These are phyloP conservation scores for Semicossyphus pulcher DNA, from an alignment of 2,113 vertebrate genomes.

Conservation along the genomic window DNA sequence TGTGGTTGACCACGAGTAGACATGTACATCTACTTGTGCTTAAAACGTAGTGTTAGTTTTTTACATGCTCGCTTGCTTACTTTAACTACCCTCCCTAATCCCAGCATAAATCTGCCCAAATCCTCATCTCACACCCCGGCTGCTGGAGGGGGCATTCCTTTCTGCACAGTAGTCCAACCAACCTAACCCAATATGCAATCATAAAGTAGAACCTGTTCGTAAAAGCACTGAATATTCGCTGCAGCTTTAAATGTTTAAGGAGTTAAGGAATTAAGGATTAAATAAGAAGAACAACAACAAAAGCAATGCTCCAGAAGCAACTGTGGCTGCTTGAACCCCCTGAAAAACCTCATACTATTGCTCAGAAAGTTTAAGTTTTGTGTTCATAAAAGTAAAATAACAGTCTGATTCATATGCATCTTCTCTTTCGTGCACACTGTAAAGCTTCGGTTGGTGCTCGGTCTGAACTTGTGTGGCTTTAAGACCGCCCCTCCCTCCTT, in stretches of 20 bases:
- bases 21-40: background rate
- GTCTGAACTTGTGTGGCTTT: slow-evolving; percentile 14
- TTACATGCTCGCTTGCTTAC: slow-evolving; percentile 9
- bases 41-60: background rate
- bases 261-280: too few relatives aligned
- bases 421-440: background rate
- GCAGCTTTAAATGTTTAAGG: too few relatives aligned
- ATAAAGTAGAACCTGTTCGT: background rate
- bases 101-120: slow-evolving; percentile 10
- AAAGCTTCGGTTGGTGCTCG: background rate
- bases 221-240: too few relatives aligned
- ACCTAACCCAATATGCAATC: background rate
- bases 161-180: background rate
- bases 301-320: too few relatives aligned
- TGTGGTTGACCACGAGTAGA: background rate
- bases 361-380: too few relatives aligned
- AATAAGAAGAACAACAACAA: background rate
- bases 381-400: background rate
- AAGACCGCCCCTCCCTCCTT: slow-evolving; percentile 19
- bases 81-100: slow-evolving; percentile 25
- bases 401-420: background rate
- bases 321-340: too few relatives aligned
- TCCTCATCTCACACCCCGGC: background rate
- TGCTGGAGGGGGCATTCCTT: slow-evolving; percentile 6
- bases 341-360: background rate